A percentile compares a stretch with the other conserved stretches of the same genome.
Evolutionary conservation across 2,113 vertebrate species (phyloP).

Genomic region (Arenaria interpres): DNA sequence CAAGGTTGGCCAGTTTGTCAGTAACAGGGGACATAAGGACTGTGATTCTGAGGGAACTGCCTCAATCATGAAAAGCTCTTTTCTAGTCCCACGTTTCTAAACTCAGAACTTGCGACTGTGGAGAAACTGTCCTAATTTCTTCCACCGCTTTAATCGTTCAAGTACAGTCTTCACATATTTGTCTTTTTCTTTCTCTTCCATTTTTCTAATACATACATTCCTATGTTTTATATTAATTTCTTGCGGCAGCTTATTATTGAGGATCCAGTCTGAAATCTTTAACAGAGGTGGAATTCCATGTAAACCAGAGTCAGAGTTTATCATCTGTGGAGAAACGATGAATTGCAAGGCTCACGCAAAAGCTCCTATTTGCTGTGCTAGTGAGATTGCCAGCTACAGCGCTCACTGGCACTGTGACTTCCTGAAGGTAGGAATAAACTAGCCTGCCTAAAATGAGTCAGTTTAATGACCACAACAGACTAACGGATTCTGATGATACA

Average conservation of each 20-base stretch:
- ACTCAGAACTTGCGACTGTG: neutral
- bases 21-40: neutral
- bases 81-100: neutral
- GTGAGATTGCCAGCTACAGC: neutral
- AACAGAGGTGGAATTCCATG: neutral
- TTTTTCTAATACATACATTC: neutral
- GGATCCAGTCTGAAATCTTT: neutral
- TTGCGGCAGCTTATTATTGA: neutral
- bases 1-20: neutral
- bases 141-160: neutral
- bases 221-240: neutral
- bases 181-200: neutral
- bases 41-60: neutral
- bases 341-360: neutral
- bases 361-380: neutral
- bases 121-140: neutral
- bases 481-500: conserved; percentile 7
- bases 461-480: neutral
- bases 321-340: neutral
- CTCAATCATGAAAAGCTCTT: neutral
- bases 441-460: conserved; percentile 25
- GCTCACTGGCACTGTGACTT: neutral
- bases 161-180: neutral
- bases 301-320: neutral
- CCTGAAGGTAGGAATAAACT: neutral